Base-by-base conservation (phyloP, 2,113 vertebrate genomes). In the Saiga tatarica region DNA sequence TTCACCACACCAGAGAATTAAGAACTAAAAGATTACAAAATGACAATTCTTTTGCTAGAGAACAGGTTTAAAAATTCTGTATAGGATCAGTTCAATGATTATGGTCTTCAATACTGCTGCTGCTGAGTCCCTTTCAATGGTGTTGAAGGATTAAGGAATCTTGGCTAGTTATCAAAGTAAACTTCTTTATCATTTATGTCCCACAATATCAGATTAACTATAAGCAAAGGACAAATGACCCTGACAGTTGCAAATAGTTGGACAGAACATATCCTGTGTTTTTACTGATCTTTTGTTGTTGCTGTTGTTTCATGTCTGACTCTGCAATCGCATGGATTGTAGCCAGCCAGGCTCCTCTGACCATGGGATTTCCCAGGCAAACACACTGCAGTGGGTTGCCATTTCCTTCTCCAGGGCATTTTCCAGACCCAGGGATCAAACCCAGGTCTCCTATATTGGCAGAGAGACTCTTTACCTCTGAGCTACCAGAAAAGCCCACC, bases 11-110 rank as follows among this genome's bases (percentile, higher is more conserved):
- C 45, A 45, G 71, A 28, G 30, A 93, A 89, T 64, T 91, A 47
- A 91, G 71, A 89, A 85, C 57, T 62, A 21, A 82, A 97, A 92
- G 14, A 87, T 85, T 76, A 92, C 1, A 91, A 83, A 84, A 78
- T 42, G 30, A 79, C 30, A 91, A 76, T 30, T 30, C 93, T 3
- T 30, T 42, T 45, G 47, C 12, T 26, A 87, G 7, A 90, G 62
- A 15, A 86, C 74, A 93, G 3, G 17, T 64, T 74, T 74, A 39
- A 23, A 74, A 74, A 39, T 74, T 74, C 36, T 12, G 33, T 30
- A n/a, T 33, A 30, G 30, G 11, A 42, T 13, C 42, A 60, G 47
- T 25, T 52, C 7, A 11, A 26, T 39, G 5, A 79, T 42, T 28
- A 57, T 91, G 11, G 10, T 87, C 15, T 14, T 87, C 7, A 79